Evolutionary conservation across 2,888 invertebrate species (phyloP), one percentile per base, ranked within the genome.

Genomic region (Drosophila cracens): DNA sequence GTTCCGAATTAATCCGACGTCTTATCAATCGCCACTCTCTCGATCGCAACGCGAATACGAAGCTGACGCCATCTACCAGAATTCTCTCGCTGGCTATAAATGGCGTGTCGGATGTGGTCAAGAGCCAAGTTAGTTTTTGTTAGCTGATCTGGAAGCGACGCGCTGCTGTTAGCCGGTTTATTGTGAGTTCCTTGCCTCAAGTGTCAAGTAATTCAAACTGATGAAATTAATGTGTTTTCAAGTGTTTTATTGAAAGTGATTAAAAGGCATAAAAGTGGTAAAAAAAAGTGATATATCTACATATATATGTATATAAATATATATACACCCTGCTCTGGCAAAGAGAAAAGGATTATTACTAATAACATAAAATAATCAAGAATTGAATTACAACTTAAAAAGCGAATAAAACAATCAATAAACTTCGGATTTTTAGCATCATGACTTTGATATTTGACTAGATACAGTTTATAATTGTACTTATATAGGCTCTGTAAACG

Each of bases 161-260:
- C 38, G 51, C 31, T 61, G 69, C 79, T 70, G 40, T 40, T 33
- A 36, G 49, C 54, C 71, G 66, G 66, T 68, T 62, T 29, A 60
- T 56, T 62, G 78, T 78, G 72, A 79, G 78, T 79, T n/a, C 62
- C 76, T 75, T 59, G 27, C 27, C 21, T n/a, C 6, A 54, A 21
- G 38, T 56, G 49, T 43, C 0, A 36, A 4, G 27, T 36, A 18
- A 36, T 3, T 34, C 10, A 16, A 53, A 53, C 11, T 36, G 4
- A 33, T 11, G 18, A 25, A 31, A 18, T 18, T 31, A 10, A 40
- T 27, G 18, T 25, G 1, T 25, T 43, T 34, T 27, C 31, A 6
- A n/a, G 51, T 60, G 60, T 33, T 8, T 63, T 25, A 33, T n/a
- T 16, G 2, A 11, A 27, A 57, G 40, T 25, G 61, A 33, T 6